Conservation (phyloP, 2,113 vertebrate species). For the Euleptes europaea region DNA sequence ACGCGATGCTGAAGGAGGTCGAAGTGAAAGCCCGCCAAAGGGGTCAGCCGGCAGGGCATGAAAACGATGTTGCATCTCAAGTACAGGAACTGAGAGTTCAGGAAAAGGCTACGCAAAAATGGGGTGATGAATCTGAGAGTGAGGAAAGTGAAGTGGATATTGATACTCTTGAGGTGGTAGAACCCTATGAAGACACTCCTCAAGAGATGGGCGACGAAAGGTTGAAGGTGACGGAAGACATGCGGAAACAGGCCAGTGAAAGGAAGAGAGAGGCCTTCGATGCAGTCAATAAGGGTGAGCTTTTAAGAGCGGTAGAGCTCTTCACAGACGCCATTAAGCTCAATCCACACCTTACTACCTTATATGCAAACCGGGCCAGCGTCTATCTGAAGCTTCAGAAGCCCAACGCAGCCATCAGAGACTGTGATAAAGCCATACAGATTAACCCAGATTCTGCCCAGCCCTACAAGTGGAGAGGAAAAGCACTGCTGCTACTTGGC, state of each 20-base stretch:
- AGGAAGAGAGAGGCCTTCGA: constrained; percentile 28
- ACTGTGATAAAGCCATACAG: constrained; percentile 80
- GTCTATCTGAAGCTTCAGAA: constrained; percentile 81
- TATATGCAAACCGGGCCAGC: constrained; percentile 47
- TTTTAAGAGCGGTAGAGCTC: constrained; percentile 13
- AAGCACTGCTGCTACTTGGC: constrained; percentile 58
- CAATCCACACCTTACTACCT: constrained; percentile 2
- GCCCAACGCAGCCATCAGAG: constrained; percentile 79
- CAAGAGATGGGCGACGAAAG: constrained; percentile 22
- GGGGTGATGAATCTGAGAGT: background rate
- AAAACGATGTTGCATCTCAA: background rate
- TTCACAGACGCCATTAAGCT: constrained; percentile 25
- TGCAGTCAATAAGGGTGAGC: constrained; percentile 22
- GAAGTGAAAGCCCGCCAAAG: background rate
- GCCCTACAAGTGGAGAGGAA: constrained; percentile 83
- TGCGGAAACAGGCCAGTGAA: constrained; percentile 12
- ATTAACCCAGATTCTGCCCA: constrained; percentile 83
- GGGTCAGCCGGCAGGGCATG: background rate
- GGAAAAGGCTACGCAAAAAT: background rate
- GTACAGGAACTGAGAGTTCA: background rate
- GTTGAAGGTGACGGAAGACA: background rate
- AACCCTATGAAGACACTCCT: constrained; percentile 11
- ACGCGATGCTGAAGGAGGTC: background rate
- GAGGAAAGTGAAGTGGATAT: constrained; percentile 18
- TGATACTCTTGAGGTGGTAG: constrained; percentile 26